These are phyloP conservation scores for Pheosia gnoma DNA, from an alignment of 2,888 invertebrate genomes.

Conservation along the genomic window DNA sequence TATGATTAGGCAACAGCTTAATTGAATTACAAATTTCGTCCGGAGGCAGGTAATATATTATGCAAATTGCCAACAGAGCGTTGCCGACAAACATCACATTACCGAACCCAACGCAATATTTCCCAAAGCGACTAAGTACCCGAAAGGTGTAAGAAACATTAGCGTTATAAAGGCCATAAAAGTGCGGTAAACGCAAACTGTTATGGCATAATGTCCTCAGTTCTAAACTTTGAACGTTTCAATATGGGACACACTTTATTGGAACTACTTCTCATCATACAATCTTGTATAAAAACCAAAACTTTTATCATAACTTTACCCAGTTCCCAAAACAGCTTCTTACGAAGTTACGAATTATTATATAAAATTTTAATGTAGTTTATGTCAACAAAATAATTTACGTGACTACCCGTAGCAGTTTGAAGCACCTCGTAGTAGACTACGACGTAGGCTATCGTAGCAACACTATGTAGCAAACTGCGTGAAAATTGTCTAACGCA, in stretches of 20 bases:
- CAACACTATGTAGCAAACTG: slow-evolving; percentile 20
- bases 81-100: slow-evolving; percentile 34
- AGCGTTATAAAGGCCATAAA: slow-evolving; percentile 13
- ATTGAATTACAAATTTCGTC: slow-evolving; percentile 62
- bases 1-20: slow-evolving; percentile 9
- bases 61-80: slow-evolving; percentile 53
- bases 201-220: slow-evolving; percentile 11
- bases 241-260: neutral
- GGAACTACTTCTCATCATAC: neutral
- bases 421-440: slow-evolving; percentile 14
- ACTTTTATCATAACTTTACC: neutral
- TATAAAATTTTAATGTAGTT: too few relatives aligned
- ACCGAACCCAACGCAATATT: slow-evolving; percentile 32
- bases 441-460: slow-evolving; percentile 29
- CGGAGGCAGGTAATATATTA: slow-evolving; percentile 57
- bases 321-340: too few relatives aligned
- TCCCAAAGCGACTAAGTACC: slow-evolving; percentile 22
- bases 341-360: too few relatives aligned
- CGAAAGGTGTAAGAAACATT: slow-evolving; percentile 17
- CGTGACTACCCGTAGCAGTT: neutral
- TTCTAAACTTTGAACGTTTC: slow-evolving; percentile 16
- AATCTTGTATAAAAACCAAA: neutral
- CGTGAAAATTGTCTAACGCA: neutral
- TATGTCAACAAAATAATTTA: too few relatives aligned
- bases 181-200: slow-evolving; percentile 8